phyloP scores from a whole-genome alignment of 2,797 vertebrate species.

The Schizothorax lantsangensis region DNA sequence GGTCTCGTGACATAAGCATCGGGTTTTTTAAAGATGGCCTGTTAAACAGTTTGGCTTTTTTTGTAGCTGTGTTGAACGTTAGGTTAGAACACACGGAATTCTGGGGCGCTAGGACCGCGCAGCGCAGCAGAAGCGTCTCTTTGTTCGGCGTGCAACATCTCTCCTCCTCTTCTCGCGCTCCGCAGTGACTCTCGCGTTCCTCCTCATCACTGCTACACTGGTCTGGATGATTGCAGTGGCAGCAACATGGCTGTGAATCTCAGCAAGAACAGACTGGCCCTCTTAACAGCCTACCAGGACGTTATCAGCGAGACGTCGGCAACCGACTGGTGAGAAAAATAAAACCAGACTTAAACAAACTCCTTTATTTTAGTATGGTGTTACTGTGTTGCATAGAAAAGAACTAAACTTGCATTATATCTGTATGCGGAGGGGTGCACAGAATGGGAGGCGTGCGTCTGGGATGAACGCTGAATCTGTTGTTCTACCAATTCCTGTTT shows the following conservation, averaged over 20 bases:
- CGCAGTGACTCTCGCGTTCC: conserved; percentile 64
- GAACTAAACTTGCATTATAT: conserved; percentile 10
- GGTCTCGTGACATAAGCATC: neutral
- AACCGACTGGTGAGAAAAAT: conserved; percentile 90
- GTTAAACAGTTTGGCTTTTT: neutral
- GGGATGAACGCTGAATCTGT: conserved; percentile 44
- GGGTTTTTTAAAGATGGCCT: neutral
- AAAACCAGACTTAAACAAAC: neutral
- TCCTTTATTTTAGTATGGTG: neutral
- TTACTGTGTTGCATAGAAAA: neutral
- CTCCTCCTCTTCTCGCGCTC: conserved; percentile 58
- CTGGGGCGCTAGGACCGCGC: conserved; percentile 40
- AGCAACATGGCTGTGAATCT: conserved; percentile 88
- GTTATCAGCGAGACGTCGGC: conserved; percentile 90
- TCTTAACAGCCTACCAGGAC: conserved; percentile 95
- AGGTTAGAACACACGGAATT: fast-evolving
- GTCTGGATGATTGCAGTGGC: conserved; percentile 77
- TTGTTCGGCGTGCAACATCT: conserved; percentile 75
- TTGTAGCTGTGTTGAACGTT: neutral
- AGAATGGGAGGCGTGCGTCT: conserved; percentile 16
- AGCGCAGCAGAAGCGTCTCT: conserved; percentile 62
- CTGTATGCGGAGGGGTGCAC: conserved; percentile 24
- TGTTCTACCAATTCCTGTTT: neutral
- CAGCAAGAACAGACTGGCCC: conserved; percentile 90
- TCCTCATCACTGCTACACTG: conserved; percentile 65